Conservation (phyloP, 2,888 invertebrate genomes). For the Entomobrya proxima region DNA sequence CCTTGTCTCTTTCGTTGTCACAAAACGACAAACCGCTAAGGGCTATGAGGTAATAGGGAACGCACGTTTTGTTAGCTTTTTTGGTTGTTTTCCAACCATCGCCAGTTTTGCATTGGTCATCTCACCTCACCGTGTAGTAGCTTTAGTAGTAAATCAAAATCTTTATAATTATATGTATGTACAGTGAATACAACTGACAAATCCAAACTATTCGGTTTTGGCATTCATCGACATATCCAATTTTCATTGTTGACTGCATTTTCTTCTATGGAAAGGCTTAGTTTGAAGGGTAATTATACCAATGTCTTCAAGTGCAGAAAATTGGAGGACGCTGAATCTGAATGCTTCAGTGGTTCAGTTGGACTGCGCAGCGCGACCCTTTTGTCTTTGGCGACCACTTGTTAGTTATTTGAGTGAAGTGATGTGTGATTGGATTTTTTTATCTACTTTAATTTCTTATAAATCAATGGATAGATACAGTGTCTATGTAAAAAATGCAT, state of each 20-base stretch:
- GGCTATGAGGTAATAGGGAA: slow-evolving; percentile 56
- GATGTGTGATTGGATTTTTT: slow-evolving; percentile 32
- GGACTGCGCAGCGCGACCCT: not conserved
- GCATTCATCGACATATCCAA: not conserved
- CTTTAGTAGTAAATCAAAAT: no score
- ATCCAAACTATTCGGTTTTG: not conserved
- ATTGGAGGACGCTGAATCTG: not conserved
- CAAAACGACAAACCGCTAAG: slow-evolving; percentile 41
- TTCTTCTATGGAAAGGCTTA: not conserved
- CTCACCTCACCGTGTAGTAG: not conserved
- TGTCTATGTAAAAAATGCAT: not conserved
- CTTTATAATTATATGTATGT: not conserved
- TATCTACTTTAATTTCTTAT: not conserved
- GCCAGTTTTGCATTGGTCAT: not conserved
- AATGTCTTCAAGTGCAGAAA: not conserved
- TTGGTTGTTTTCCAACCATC: not conserved
- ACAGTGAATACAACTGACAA: not conserved
- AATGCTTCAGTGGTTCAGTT: not conserved
- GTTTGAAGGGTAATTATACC: slow-evolving; percentile 42
- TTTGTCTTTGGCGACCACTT: slow-evolving; percentile 37
- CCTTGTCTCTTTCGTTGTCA: not conserved
- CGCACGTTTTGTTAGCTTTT: slow-evolving; percentile 20
- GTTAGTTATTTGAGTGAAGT: slow-evolving; percentile 1
- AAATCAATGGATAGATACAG: no score
- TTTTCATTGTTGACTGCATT: no score